These are phyloP conservation scores for Bradypus variegatus DNA, from an alignment of 2,797 vertebrate species.

Conservation along the genomic window DNA sequence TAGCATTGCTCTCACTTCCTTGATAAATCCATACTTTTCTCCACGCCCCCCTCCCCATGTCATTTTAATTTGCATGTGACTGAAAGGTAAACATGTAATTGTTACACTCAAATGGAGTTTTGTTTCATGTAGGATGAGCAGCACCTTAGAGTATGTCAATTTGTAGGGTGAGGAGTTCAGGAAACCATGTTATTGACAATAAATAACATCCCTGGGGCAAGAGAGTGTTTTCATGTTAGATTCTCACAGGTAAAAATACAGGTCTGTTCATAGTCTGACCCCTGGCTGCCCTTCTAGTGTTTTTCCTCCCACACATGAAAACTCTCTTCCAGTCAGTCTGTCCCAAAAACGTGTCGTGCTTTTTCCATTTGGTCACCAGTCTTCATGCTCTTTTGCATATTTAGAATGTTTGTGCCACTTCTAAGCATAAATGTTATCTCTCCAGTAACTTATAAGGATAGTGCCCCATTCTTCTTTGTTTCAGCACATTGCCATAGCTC, in stretches of 20 bases:
- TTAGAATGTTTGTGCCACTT: background rate
- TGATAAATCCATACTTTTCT: background rate
- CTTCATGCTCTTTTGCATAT: background rate
- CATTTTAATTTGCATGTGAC: conserved; percentile 16
- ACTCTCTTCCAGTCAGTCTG: background rate
- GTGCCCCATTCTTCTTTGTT: background rate
- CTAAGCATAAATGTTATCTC: background rate
- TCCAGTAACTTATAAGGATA: background rate
- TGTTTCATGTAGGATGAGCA: background rate
- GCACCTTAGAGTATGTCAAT: background rate
- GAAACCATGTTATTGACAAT: background rate
- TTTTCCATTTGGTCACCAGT: background rate
- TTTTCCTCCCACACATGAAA: background rate
- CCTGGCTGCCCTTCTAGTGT: background rate
- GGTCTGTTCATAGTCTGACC: background rate
- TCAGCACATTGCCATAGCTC: background rate
- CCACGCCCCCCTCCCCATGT: background rate
- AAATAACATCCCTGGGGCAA: background rate
- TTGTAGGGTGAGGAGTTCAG: background rate
- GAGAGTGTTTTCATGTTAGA: background rate
- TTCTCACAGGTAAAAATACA: background rate
- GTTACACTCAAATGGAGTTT: background rate
- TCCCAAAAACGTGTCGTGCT: background rate
- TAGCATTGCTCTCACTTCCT: background rate
- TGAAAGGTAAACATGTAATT: conserved; percentile 8